Base-by-base conservation (phyloP, 2,113 vertebrate genomes). In the Sphyrna mokarran region DNA sequence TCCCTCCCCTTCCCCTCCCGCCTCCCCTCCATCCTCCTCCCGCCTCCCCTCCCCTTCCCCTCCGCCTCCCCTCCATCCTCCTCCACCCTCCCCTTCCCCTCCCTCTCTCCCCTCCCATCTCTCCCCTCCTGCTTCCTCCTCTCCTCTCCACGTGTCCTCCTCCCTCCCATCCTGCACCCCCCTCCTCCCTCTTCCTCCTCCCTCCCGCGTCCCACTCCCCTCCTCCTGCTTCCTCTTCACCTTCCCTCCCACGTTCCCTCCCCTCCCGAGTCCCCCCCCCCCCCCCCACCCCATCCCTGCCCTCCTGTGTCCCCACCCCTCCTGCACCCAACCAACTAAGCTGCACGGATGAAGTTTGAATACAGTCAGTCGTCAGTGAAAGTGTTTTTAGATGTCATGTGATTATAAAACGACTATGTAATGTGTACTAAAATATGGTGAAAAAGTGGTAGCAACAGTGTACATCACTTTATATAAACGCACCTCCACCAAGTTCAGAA, bases 401-500 rank as follows among this genome's bases (percentile, higher is more conserved):
- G 98, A 98, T 54, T 99, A 98, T 98, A 98, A 98, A 97, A 98
- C 98, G 97, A 99, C 98, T 98, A 98, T 98, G 98, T 99, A 98
- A 98, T 98, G 98, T 99, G 98, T 98, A 98, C 97, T 98, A 98
- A 91, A 98, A 97, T 98, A 98, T 98, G 98, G 99, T 99, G 98
- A 98, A 98, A 66, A 54, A 97, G 98, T 98, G 98, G 98, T 99
- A 98, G 98, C 98, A 98, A 98, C 98, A 98, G 98, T 99, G 98
- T 99, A 98, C 98, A 98, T 99, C 98, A 98, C 97, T 95, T 97
- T 97, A 97, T 97, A 97, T 98, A 97, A 97, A 97, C 97, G 97
- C 97, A 97, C 97, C 97, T 98, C 97, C 97, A 96, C 97, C 97
- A 29, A 69, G 40, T 98, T 96, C 95, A 97, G 98, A 98, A 97